Conservation (phyloP, 2,113 vertebrate genomes). For the Dicerorhinus sumatrensis region DNA sequence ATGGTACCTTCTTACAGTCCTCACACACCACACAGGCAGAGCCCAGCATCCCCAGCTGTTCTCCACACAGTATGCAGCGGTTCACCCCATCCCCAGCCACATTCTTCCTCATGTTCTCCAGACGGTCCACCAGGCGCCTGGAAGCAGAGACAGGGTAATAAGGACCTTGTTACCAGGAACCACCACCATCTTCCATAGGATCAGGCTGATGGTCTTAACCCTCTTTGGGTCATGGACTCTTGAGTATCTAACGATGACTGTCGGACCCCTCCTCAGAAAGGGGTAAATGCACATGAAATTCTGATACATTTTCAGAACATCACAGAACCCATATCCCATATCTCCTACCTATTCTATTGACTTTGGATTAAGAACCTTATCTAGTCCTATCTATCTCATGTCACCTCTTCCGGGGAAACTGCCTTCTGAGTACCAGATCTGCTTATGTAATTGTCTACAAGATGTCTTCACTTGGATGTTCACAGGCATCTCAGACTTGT, state of each 20-base stretch:
- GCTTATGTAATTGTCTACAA: neutral
- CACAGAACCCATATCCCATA: neutral
- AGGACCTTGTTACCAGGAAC: neutral
- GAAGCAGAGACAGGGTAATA: neutral
- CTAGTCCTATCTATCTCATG: neutral
- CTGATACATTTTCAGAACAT: neutral
- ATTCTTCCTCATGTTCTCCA: constrained; percentile 93
- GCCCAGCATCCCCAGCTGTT: constrained; percentile 90
- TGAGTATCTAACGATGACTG: neutral
- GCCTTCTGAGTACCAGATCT: neutral
- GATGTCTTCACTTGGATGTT: rapidly evolving
- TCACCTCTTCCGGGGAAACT: neutral
- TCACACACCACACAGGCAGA: constrained; percentile 92
- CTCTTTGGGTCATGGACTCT: neutral
- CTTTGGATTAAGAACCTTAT: too few species aligned
- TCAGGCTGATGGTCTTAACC: neutral
- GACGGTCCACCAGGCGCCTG: constrained; percentile 93
- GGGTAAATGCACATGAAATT: rapidly evolving
- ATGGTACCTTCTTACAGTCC: constrained; percentile 95
- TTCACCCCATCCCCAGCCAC: constrained; percentile 94
- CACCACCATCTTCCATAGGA: neutral
- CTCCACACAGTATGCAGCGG: constrained; percentile 94
- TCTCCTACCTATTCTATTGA: too few species aligned
- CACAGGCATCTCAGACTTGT: neutral
- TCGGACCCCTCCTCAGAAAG: neutral